Evolutionary conservation across 1,140 invertebrate species (phyloP), one percentile per base, ranked within the genome.

Genomic region (Trichonephila inaurata): DNA sequence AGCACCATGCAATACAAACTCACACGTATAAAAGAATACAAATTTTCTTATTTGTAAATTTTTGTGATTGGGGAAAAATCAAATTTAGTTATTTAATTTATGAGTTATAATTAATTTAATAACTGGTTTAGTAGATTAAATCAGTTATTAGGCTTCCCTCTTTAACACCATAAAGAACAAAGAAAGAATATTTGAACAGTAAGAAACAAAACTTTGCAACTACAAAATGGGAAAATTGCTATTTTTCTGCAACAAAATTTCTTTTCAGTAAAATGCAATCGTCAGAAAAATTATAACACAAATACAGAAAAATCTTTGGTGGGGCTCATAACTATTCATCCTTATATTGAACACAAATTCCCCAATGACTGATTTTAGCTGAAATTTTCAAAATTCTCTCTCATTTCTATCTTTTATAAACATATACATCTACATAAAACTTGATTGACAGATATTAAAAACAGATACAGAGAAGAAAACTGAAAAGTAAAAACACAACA

Each of bases 261-360:
- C 64, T 66, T 64, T 66, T 66, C 24, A 33, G 24, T 33, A 72
- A 24, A 72, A 72, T 14, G 24, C n/a, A 72, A 72, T 16, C 28
- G 16, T 72, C 14, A 72, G 24, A 72, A 72, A n/a, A 28, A 14
- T 72, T 72, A 33, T 33, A 72, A 72, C 69, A 72, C 28, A 72
- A 33, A 72, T 72, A 72, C 69, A 28, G 24, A 64, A 72, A 28
- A 72, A 24, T 72, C 69, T 72, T 72, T 72, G 69, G 69, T 72
- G 69, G 24, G 69, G 6, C 12, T 33, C 1, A 28, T 16, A 72
- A 33, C 69, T 24, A 72, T 72, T 72, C 69, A 14, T 72, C 24
- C 24, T 33, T 24, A 28, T 28, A n/a, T 40, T 72, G 16, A 19
- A 64, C 21, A 64, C 62, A 64, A 19, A 51, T 3, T 51, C 51